Percentiles rank a stretch among this genome's conserved stretches.
phyloP scores from a whole-genome alignment of 1,140 invertebrate genomes.

The Hycleus cichorii region DNA sequence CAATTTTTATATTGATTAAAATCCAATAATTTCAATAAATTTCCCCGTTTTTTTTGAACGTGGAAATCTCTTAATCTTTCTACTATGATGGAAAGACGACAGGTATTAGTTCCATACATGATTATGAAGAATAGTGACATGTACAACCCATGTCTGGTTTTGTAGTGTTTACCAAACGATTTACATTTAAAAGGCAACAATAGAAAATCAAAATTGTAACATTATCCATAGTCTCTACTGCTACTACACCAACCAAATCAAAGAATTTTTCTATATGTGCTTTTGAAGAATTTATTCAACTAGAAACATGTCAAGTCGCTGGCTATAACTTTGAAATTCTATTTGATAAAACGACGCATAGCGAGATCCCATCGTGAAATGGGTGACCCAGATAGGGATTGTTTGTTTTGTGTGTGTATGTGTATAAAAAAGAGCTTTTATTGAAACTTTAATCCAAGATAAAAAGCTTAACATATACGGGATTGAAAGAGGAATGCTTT shows the following conservation, averaged over 20 bases:
- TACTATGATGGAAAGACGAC: slow-evolving; percentile 7
- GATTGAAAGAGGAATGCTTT: slow-evolving; percentile 12
- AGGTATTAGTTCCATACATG: slow-evolving; percentile 34
- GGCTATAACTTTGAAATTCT: background rate
- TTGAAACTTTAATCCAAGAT: slow-evolving; percentile 13
- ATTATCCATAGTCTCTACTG: too few relatives aligned
- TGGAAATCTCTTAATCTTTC: too few relatives aligned
- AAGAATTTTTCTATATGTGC: too few relatives aligned
- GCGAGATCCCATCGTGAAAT: slow-evolving; percentile 7
- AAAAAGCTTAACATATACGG: slow-evolving; percentile 11
- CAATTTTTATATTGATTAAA: too few relatives aligned
- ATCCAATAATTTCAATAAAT: too few relatives aligned
- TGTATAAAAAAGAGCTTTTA: slow-evolving; percentile 5
- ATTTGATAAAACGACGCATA: too few relatives aligned
- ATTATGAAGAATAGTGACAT: slow-evolving; percentile 24
- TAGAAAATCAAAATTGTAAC: background rate
- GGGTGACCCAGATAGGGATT: slow-evolving; percentile 7
- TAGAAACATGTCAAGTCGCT: slow-evolving; percentile 29
- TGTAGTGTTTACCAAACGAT: slow-evolving; percentile 4
- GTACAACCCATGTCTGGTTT: slow-evolving; percentile 25
- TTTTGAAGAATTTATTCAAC: slow-evolving; percentile 17
- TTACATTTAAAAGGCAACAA: background rate
- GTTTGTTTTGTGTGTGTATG: background rate
- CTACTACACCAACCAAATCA: too few relatives aligned
- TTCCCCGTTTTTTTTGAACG: too few relatives aligned